These are phyloP conservation scores for Drosophila albomicans DNA, from an alignment of 1,140 invertebrate species.

Conservation along the genomic window DNA sequence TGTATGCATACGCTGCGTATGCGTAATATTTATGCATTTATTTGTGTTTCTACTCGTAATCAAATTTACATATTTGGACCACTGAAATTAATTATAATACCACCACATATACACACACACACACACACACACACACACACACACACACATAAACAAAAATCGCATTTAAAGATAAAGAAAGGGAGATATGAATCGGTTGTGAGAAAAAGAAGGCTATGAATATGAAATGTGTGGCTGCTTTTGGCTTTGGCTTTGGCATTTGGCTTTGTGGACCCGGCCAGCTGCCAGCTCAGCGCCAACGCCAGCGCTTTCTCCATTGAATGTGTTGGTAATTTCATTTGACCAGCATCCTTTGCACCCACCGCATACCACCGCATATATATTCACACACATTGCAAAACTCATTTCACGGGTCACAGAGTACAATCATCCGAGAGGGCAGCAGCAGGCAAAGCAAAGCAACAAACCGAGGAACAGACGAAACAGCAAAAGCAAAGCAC, in stretches of 20 bases:
- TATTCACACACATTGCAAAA: conserved; percentile 74
- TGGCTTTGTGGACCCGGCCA: conserved; percentile 41
- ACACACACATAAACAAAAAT: conserved; percentile 24
- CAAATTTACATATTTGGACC: conserved; percentile 79
- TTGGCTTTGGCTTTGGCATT: conserved; percentile 71
- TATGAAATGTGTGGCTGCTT: conserved; percentile 75
- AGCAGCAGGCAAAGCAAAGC: conserved; percentile 31
- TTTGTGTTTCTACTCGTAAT: conserved; percentile 68
- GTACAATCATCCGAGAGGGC: conserved; percentile 66
- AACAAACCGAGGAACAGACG: conserved; percentile 26
- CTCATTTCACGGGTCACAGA: conserved; percentile 81
- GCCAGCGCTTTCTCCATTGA: conserved; percentile 49
- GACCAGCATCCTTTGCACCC: conserved; percentile 24
- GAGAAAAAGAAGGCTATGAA: conserved; percentile 60
- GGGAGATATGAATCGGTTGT: conserved; percentile 2
- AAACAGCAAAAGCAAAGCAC: conserved; percentile 6
- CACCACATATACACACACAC: conserved; percentile 41
- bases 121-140: conserved; percentile 48
- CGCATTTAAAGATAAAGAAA: conserved; percentile 26
- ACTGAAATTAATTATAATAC: conserved; percentile 79
- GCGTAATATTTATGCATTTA: conserved; percentile 69
- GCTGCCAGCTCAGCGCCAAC: conserved; percentile 51
- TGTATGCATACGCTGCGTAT: conserved; percentile 57
- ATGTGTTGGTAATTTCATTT: conserved; percentile 68
- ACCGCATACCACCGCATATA: conserved; percentile 4